Conservation (phyloP, 2,113 vertebrate genomes). For the Cebidichthys violaceus region DNA sequence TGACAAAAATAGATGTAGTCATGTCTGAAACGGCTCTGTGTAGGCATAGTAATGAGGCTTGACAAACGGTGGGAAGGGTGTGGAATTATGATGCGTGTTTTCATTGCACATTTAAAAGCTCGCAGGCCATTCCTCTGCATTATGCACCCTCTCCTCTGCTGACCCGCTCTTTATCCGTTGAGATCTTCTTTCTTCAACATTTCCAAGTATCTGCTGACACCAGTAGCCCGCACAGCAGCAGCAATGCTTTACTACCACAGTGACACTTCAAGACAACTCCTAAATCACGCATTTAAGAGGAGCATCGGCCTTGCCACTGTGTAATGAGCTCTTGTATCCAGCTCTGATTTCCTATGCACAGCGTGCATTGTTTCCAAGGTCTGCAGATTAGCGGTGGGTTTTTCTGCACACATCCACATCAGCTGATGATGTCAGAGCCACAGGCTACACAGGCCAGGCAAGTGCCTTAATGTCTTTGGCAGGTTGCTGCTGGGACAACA, state of each 20-base stretch:
- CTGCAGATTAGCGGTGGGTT: constrained; percentile 54
- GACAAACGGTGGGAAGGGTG: constrained; percentile 18
- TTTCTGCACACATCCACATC: constrained; percentile 51
- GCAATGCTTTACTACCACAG: constrained; percentile 35
- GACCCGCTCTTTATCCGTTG: constrained; percentile 19
- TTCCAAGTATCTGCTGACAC: constrained; percentile 35
- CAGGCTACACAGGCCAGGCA: constrained; percentile 25
- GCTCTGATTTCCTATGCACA: constrained; percentile 37
- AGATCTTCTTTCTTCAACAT: constrained; percentile 18
- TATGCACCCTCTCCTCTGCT: constrained; percentile 12
- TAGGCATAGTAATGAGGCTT: constrained; percentile 29
- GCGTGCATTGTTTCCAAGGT: constrained; percentile 38
- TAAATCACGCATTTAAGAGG: constrained; percentile 28
- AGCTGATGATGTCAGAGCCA: constrained; percentile 53
- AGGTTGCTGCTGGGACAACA: constrained; percentile 12
- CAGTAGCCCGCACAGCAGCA: constrained; percentile 10
- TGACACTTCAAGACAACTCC: constrained; percentile 21
- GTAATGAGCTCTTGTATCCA: constrained; percentile 28
- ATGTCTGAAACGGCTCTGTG: constrained; percentile 22
- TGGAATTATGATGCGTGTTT: constrained; percentile 25
- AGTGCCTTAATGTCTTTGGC: constrained; percentile 38
- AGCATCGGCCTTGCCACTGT: constrained; percentile 12
- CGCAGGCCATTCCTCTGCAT: constrained; percentile 17
- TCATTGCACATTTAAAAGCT: constrained; percentile 13
- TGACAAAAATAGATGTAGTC: constrained; percentile 24